Conservation (phyloP, 1,140 invertebrate species). For the Pogonus chalceus region DNA sequence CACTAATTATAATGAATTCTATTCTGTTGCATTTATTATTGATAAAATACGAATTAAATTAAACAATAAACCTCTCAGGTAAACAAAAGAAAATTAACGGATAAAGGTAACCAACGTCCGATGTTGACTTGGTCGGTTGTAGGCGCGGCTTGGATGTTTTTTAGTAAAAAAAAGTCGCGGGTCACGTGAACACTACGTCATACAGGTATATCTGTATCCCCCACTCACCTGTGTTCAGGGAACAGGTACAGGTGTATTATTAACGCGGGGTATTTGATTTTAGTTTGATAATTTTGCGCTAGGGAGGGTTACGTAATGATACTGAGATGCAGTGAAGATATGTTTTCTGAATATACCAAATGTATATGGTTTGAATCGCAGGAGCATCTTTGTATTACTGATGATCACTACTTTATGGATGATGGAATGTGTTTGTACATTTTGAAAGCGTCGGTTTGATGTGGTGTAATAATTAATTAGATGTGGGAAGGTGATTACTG, state of each 20-base stretch:
- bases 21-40: too few species aligned
- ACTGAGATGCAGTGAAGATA: too few species aligned
- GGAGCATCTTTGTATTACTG: too few species aligned
- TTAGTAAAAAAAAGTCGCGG: conserved; percentile 23
- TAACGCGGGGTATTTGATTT: not conserved
- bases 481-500: not conserved
- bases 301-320: too few species aligned
- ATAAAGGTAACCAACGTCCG: not conserved
- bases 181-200: conserved; percentile 38
- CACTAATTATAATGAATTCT: too few species aligned
- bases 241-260: not conserved
- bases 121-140: conserved; percentile 15
- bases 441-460: too few species aligned
- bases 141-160: conserved; percentile 12
- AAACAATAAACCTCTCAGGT: too few species aligned
- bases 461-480: not conserved
- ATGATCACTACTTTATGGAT: too few species aligned
- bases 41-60: too few species aligned
- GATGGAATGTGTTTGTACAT: too few species aligned
- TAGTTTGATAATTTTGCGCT: too few species aligned
- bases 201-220: conserved; percentile 25
- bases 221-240: not conserved
- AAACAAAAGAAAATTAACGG: not conserved
- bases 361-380: not conserved
- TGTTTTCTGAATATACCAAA: too few species aligned